phyloP scores from a whole-genome alignment of 2,888 invertebrate genomes.

The Agrypnus murinus region DNA sequence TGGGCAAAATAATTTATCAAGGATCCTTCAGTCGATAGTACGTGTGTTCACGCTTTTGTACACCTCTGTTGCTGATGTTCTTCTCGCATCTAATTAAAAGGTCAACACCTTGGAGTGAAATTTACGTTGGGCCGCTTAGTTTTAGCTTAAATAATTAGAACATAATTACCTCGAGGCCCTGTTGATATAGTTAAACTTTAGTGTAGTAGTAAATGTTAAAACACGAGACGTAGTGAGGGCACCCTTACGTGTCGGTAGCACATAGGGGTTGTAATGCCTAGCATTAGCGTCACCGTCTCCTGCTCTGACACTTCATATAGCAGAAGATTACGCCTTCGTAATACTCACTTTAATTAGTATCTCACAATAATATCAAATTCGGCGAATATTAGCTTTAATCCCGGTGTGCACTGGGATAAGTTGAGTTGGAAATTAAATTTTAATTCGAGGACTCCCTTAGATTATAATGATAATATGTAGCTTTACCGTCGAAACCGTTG shows the following conservation, averaged over 20 bases:
- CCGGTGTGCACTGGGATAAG: neutral
- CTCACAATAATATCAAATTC: slow-evolving; percentile 35
- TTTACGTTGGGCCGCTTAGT: slow-evolving; percentile 3
- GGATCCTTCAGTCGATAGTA: too few species aligned
- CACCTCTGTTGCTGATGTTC: too few species aligned
- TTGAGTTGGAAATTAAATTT: slow-evolving; percentile 30
- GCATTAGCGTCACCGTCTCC: slow-evolving; percentile 26
- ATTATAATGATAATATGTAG: neutral
- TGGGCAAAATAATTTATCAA: too few species aligned
- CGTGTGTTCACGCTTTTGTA: too few species aligned
- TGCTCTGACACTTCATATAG: slow-evolving; percentile 26
- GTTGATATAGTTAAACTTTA: slow-evolving; percentile 12
- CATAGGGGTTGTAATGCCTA: slow-evolving; percentile 16
- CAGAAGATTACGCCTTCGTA: slow-evolving; percentile 17
- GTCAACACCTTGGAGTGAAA: slow-evolving; percentile 5
- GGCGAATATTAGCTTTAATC: slow-evolving; percentile 28
- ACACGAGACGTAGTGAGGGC: slow-evolving; percentile 6
- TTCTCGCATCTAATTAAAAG: slow-evolving; percentile 1
- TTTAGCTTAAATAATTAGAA: slow-evolving; percentile 18
- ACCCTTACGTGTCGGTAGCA: slow-evolving; percentile 8
- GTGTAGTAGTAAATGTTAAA: slow-evolving; percentile 23
- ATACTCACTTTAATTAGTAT: slow-evolving; percentile 37
- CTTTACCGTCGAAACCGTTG: too few species aligned
- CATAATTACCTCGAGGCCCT: slow-evolving; percentile 14
- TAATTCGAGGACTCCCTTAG: slow-evolving; percentile 11